Evolutionary conservation across 2,888 invertebrate genomes (phyloP), one percentile per base, ranked within the genome.

Genomic region (Mimas tiliae): DNA sequence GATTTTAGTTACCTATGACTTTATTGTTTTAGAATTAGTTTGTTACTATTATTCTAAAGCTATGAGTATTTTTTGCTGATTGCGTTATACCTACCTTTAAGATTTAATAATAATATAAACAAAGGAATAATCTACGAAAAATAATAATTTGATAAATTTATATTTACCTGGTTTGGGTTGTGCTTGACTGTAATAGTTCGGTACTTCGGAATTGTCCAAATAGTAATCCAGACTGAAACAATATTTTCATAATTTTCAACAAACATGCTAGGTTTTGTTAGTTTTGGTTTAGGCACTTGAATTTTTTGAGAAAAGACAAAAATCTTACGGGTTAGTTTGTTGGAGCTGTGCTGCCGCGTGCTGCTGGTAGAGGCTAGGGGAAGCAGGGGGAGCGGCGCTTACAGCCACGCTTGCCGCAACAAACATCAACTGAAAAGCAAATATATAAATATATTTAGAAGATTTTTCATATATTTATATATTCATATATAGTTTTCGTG

Each of bases 141-240:
- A n/a, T 6, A 48, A 48, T 0, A 50, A 48, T 50, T 19, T 16
- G 19, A 19, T 6, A 4, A 48, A 1, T 47, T 48, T n/a, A 12
- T n/a, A 33, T 68, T 68, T 73, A 88, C 90, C 88, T 82, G 85
- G 87, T 67, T 86, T 88, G 58, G 85, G 85, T 70, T 88, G 88
- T 11, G 78, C 75, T 51, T 84, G 82, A 48, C 74, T 81, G 74
- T 90, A 92, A 69, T 86, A 90, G 63, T 82, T 83, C 1, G 80
- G 76, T 14, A 81, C 76, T 48, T 86, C 89, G 51, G 81, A 82
- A 70, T 82, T 83, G 50, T 88, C 87, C 68, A 87, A 74, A 69
- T 86, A 90, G 71, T 87, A 91, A 63, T 90, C 89, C 68, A 90
- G 68, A 42, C 91, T 92, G 83, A 64, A 88, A 89, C 48, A 45